phyloP scores from a whole-genome alignment of 1,140 invertebrate species.

The Phymorhynchus buccinoides region DNA sequence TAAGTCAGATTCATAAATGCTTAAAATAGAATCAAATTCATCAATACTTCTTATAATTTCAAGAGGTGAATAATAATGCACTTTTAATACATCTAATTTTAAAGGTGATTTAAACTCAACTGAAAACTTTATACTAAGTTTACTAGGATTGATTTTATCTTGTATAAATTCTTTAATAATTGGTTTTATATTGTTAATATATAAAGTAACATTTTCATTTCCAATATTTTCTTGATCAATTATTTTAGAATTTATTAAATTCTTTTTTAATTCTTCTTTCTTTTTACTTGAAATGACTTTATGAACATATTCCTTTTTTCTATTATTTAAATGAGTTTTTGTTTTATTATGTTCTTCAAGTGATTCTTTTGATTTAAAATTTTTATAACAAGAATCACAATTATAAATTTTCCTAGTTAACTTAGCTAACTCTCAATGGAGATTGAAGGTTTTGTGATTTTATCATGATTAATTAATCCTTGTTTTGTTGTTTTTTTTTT shows the following conservation, averaged over 20 bases:
- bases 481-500: too few species aligned
- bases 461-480: neutral
- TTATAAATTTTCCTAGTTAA: neutral
- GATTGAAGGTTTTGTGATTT: neutral
- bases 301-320: neutral
- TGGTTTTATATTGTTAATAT: neutral
- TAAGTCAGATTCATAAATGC: slow-evolving; percentile 35
- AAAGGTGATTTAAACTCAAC: slow-evolving; percentile 12
- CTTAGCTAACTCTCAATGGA: too few species aligned
- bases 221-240: neutral
- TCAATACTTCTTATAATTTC: slow-evolving; percentile 12
- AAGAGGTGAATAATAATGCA: neutral
- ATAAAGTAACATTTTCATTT: neutral
- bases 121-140: neutral
- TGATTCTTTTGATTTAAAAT: neutral
- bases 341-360: slow-evolving; percentile 3
- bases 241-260: neutral
- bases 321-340: neutral
- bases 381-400: neutral
- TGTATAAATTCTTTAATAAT: neutral
- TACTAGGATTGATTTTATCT: neutral
- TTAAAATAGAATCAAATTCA: slow-evolving; percentile 21
- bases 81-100: neutral
- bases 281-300: neutral
- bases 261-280: neutral